Evolutionary conservation across 2,888 invertebrate genomes (phyloP), one percentile per base, ranked within the genome.

Genomic region (Aporophyla nigra): DNA sequence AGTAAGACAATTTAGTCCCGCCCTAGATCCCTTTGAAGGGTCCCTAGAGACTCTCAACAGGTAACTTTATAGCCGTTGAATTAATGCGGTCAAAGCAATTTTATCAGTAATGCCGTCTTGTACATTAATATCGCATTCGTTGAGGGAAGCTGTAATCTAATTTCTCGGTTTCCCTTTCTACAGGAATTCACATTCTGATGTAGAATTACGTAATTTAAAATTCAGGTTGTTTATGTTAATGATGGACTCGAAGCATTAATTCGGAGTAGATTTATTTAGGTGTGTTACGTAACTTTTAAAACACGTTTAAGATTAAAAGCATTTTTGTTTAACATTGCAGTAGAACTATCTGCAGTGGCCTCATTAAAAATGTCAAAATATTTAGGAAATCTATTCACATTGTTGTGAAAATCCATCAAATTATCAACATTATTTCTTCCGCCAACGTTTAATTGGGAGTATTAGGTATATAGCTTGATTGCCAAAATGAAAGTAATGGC

Each of bases 1-100:
- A 91, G 90, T 92, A 92, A 93, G 92, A 93, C 91, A 94, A 94
- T 93, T 94, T 93, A 92, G 92, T 89, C 91, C 89, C 90, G 89
- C 90, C 90, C 92, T 89, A 90, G 91, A 93, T 94, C 90, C 92
- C 93, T 93, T 93, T 93, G 93, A 94, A 88, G 90, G 89, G 87
- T 91, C 94, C 87, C 92, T 66, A 74, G 92, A 88, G 93, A 90
- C 84, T 86, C 90, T 93, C 93, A 94, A 94, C 94, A 95, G 95
- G 94, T 95, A 95, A 94, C 93, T 94, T 94, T 93, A 93, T 92
- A 91, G 92, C 91, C 82, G 85, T 83, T 82, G 92, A 93, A 94
- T 94, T 93, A 95, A 95, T 92, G 93, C 93, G 94, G 93, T 94
- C 93, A 92, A 92, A 93, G 92, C 92, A 93, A 94, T 94, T 94